Base-by-base conservation (phyloP, 2,113 vertebrate species). In the Grammomys dolichurus region DNA sequence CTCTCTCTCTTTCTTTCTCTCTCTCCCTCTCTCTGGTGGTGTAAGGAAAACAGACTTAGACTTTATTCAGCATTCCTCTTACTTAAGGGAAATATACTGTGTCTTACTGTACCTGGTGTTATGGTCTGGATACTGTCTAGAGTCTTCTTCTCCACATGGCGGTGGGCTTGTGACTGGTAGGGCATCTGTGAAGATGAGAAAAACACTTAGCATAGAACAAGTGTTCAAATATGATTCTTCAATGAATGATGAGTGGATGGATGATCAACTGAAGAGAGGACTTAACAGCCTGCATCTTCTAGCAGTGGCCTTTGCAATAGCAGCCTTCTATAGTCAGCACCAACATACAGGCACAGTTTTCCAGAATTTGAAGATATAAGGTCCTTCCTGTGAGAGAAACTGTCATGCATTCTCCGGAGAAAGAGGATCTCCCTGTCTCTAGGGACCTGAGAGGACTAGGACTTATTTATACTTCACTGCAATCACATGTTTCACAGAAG, bases 361-460 rank as follows among this genome's bases (percentile, higher is more conserved):
- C 69, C 58, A 51, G 7, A 63, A 69, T 94, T 84, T 92, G 81
- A 95, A 96, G 82, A 89, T 46, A 76, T 40, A 75, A 46, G 88
- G 63, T 93, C 65, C 31, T 91, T 90, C 84, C 75, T 76, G 89
- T 65, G 76, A 88, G 43, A 89, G 46, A 76, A n/a, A 73, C 19
- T 43, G 36, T 20, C 69, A 73, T 31, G 31, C 20, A 88, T 40
- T 26, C 72, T 48, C 54, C 9, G 63, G 72, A 33, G 89, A 88
- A 88, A 77, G 69, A 91, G 54, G 31, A 70, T 67, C 3, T 1
- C 40, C 69, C 40, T n/a, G 13, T 7, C n/a, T 14, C n/a, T 12
- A 95, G 54, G 46, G 24, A 80, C 51, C 24, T 36, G 8, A 2
- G 43, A 86, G 3, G n/a, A 46, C 20, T 88, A 87, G 20, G 5